Percentiles rank a stretch among this genome's conserved stretches.
Conservation (phyloP, 2,797 vertebrate species). For the Miichthys miiuy region DNA sequence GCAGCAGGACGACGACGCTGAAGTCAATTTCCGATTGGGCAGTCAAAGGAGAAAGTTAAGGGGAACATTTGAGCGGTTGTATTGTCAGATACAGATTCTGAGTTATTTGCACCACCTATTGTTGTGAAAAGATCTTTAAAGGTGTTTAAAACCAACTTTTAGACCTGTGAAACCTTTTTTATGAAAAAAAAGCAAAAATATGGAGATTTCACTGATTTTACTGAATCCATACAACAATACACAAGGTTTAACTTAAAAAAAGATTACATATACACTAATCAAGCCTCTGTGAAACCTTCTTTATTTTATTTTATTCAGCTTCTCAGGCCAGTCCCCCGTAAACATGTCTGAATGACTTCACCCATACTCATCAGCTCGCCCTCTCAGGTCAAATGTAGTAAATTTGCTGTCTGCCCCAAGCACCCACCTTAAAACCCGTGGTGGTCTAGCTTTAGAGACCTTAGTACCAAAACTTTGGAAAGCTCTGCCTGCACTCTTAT, state of each 20-base stretch:
- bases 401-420: too few relatives aligned
- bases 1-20: slow-evolving; percentile 22
- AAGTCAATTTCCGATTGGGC: not conserved
- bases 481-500: too few relatives aligned
- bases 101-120: not conserved
- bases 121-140: not conserved
- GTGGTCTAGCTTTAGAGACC: too few relatives aligned
- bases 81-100: not conserved
- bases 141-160: too few relatives aligned
- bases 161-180: not conserved
- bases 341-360: too few relatives aligned
- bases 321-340: too few relatives aligned
- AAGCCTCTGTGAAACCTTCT: not conserved
- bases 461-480: too few relatives aligned
- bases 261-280: not conserved
- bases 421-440: too few relatives aligned
- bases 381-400: too few relatives aligned
- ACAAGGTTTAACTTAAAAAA: not conserved
- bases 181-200: not conserved
- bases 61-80: not conserved
- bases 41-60: not conserved
- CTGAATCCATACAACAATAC: not conserved
- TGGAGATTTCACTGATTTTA: not conserved
- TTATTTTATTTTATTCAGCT: too few relatives aligned
- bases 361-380: too few relatives aligned